Base-by-base conservation (phyloP, 2,888 invertebrate species). In the Minunthozetes semirufus region DNA sequence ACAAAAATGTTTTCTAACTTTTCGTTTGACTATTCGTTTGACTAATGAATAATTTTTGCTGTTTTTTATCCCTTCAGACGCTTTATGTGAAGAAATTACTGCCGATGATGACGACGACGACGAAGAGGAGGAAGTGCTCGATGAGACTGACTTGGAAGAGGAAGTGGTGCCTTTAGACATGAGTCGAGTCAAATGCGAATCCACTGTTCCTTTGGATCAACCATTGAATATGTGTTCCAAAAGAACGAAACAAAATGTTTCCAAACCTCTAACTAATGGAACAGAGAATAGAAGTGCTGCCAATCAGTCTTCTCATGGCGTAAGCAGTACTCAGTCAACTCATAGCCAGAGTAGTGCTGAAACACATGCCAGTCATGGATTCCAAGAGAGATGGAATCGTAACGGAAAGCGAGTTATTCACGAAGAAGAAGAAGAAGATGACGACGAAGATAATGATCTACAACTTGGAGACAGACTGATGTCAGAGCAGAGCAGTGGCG, bases 401-500 rank as follows among this genome's bases (percentile, higher is more conserved):
- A 72, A 72, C 15, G 50, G 27, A 77, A 76, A 38, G 75, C 76
- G n/a, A 74, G 29, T 42, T 19, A n/a, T 68, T 19, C 38, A 68
- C 22, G 72, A 75, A 25, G 76, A 77, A 19, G 74, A 79, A 75
- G 78, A 78, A 27, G 79, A 79, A 59, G 78, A 79, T 17, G 78
- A 77, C 63, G 78, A 79, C 63, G 78, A 78, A 42, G 78, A 78
- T 13, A 78, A 78, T 17, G 94, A 94, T 82, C 92, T 90, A 74
- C 94, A 94, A 82, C 94, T 95, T 81, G 88, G 93, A 81, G 88
- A 94, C 78, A 68, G 68, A 68, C 68, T 68, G 22, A 22, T 68
- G 46, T 9, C 68, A 42, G 68, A 68, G 46, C 93, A 94, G 82
- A 91, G 92, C 72, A 91, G 93, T 79, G 88, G 88, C 80, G 15